Base-by-base conservation (phyloP, 1,140 invertebrate genomes). In the Notospermus geniculatus region DNA sequence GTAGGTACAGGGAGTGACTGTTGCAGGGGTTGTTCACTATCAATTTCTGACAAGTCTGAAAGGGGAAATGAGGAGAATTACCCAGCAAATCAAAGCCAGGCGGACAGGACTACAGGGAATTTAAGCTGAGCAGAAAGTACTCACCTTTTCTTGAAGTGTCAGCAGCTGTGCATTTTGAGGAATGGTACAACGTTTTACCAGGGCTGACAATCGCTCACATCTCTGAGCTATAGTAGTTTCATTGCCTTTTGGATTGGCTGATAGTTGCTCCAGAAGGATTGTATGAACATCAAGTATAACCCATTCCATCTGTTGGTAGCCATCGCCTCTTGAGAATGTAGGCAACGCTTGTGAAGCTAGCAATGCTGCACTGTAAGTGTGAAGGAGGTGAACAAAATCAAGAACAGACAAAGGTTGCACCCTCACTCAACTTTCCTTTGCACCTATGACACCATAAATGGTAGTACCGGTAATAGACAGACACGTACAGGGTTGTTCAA, bases 231-330 rank as follows among this genome's bases (percentile, higher is more conserved):
- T 74, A 11, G 76, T 62, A n/a, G 64, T 63, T 36, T 70, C 69
- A 36, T 72, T 66, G 2, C 59, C 68, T 5, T 61, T 61, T 22
- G 64, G 56, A 29, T 63, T 70, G 7, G 59, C 29, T 11, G 65
- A 58, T 17, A 73, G 56, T 7, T 72, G 57, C 15, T 78, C 72
- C 0, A 79, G 64, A 5, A 80, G 67, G 43, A 62, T 32, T 11
- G 72, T 62, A 59, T 80, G 78, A 25, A 75, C 72, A 45, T 79
- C 77, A 2, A 80, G 65, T 43, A 80, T 62, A 1, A 80, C 71
- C 77, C 77, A 78, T 62, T 80, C 78, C 7, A 79, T 43, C 55
- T 80, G 77, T 60, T 74, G 71, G 62, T 79, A 80, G 29, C 71
- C 67, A 58, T 79, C 76, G 7, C 76, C 78, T 22, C 71, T 67